These are phyloP conservation scores for Anagrus nilaparvatae DNA, from an alignment of 1,140 invertebrate genomes.

Conservation along the genomic window DNA sequence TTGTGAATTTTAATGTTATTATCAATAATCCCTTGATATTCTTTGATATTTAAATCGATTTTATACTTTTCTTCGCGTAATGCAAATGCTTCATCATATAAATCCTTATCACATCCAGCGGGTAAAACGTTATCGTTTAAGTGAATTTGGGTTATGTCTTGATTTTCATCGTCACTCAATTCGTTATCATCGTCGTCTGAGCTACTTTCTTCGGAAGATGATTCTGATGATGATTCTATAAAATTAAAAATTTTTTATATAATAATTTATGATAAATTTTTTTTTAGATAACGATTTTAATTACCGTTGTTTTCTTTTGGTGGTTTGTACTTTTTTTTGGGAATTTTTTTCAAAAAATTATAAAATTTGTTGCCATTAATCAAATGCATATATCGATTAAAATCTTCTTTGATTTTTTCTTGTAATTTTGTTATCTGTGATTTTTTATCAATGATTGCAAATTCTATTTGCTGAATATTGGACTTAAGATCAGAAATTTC, in stretches of 20 bases:
- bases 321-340: constrained; percentile 62
- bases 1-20: constrained; percentile 31
- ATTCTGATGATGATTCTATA: constrained; percentile 31
- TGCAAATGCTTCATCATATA: constrained; percentile 55
- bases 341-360: constrained; percentile 64
- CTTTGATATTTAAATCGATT: constrained; percentile 36
- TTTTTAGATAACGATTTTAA: not conserved
- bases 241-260: constrained; percentile 8
- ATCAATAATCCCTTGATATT: constrained; percentile 39
- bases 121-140: constrained; percentile 69
- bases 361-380: constrained; percentile 62
- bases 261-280: constrained; percentile 2
- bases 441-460: constrained; percentile 20
- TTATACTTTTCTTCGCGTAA: constrained; percentile 46
- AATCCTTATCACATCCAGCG: constrained; percentile 54
- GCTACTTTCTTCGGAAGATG: constrained; percentile 44
- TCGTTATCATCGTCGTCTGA: constrained; percentile 40
- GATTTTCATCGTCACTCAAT: constrained; percentile 37
- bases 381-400: constrained; percentile 45
- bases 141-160: constrained; percentile 49
- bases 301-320: constrained; percentile 40
- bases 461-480: constrained; percentile 17
- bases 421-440: constrained; percentile 39
- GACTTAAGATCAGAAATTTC: too few species aligned
- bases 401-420: constrained; percentile 46